Percentiles rank a stretch among this genome's conserved stretches.
Conservation (phyloP, 2,113 vertebrate species). For the Bos indicus region DNA sequence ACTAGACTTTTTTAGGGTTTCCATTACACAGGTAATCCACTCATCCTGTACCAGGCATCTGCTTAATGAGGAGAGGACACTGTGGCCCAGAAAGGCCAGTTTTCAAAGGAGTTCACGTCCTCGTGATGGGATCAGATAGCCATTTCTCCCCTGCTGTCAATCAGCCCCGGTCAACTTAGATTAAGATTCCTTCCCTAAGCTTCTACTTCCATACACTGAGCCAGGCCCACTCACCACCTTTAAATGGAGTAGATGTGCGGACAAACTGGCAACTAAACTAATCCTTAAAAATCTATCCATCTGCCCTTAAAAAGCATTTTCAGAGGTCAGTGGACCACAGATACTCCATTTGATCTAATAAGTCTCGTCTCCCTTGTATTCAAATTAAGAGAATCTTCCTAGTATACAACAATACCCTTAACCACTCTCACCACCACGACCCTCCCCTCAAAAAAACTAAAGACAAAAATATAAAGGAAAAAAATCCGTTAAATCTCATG, state of each 20-base stretch:
- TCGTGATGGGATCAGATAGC: neutral
- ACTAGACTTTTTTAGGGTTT: neutral
- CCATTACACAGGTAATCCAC: neutral
- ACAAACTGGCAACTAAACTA: constrained; percentile 13
- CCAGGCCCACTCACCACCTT: constrained; percentile 20
- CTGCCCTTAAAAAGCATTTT: constrained; percentile 43
- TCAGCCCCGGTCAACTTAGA: neutral
- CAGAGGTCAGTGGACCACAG: constrained; percentile 34
- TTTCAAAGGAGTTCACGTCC: constrained; percentile 23
- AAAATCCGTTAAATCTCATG: neutral
- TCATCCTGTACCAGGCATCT: neutral
- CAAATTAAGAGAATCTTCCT: constrained; percentile 29
- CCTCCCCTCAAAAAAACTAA: neutral
- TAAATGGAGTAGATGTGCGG: neutral
- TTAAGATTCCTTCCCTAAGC: neutral
- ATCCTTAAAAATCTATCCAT: constrained; percentile 50
- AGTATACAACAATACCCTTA: neutral
- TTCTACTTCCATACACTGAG: neutral
- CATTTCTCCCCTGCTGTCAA: neutral
- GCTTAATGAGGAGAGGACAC: neutral
- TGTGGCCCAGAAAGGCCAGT: neutral
- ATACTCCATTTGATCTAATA: constrained; percentile 32
- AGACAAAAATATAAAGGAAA: neutral
- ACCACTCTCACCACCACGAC: neutral
- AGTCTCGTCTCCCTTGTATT: constrained; percentile 43